These are phyloP conservation scores for Heterodera filipjevi DNA, from an alignment of 2,888 invertebrate species.

Conservation along the genomic window DNA sequence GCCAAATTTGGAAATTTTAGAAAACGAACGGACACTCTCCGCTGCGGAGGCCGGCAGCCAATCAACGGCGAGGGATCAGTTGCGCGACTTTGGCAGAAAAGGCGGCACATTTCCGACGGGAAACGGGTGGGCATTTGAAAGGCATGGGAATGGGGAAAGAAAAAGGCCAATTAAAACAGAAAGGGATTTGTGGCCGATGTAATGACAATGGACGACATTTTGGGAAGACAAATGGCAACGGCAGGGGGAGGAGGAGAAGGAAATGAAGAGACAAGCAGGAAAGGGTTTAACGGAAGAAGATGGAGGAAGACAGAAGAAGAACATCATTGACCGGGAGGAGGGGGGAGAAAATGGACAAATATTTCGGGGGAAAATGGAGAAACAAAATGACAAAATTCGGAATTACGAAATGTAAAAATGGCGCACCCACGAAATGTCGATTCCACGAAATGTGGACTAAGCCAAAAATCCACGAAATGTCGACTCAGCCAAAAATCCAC, in stretches of 20 bases:
- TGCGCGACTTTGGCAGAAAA: neutral
- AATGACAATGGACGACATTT: neutral
- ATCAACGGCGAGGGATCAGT: neutral
- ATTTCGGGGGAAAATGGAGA: neutral
- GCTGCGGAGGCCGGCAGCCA: neutral
- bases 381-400: neutral
- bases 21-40: neutral
- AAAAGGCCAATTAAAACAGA: neutral
- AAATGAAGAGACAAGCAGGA: neutral
- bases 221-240: neutral
- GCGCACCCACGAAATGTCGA: too few relatives aligned
- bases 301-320: neutral
- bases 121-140: neutral
- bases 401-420: neutral
- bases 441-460: too few relatives aligned
- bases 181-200: constrained; percentile 13
- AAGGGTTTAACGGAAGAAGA: neutral
- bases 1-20: neutral
- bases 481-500: too few relatives aligned
- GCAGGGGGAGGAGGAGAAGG: neutral
- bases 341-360: neutral
- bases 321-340: neutral
- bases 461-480: too few relatives aligned
- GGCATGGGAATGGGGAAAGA: neutral
- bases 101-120: neutral